A percentile compares a stretch with the other conserved stretches of the same genome.
These are phyloP conservation scores for Virgularia gustaviana DNA, from an alignment of 92 coral and sea anemone species.

Conservation along the genomic window DNA sequence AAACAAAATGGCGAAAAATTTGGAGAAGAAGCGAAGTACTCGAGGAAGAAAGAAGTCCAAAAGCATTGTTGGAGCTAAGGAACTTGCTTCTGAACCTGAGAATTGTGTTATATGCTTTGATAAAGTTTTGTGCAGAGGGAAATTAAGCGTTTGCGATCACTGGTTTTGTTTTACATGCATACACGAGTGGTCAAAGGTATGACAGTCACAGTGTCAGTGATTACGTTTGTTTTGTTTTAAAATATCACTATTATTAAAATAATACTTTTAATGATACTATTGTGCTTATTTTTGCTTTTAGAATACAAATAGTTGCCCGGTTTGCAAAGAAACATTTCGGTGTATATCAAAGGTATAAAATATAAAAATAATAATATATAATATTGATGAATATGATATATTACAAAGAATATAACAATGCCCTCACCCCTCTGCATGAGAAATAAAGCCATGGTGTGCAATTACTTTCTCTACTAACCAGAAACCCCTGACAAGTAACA, in stretches of 20 bases:
- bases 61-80: slow-evolving; percentile 12
- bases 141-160: slow-evolving; percentile 83
- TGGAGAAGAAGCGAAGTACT: slow-evolving; percentile 22
- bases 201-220: background rate
- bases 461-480: no score
- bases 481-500: no score
- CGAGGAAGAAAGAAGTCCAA: slow-evolving; percentile 33
- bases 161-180: slow-evolving; percentile 97
- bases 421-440: no score
- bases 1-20: slow-evolving; percentile 40
- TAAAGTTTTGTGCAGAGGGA: slow-evolving; percentile 80
- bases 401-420: no score
- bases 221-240: background rate
- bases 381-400: background rate
- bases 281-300: slow-evolving; percentile 37
- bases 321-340: slow-evolving; percentile 93
- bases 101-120: slow-evolving; percentile 91
- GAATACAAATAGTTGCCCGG: slow-evolving; percentile 98
- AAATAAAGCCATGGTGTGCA: no score
- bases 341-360: slow-evolving; percentile 84
- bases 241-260: slow-evolving; percentile 20
- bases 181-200: slow-evolving; percentile 97
- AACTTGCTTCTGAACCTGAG: slow-evolving; percentile 44
- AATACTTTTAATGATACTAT: slow-evolving; percentile 37
- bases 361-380: background rate